Conservation (phyloP, 2,113 vertebrate genomes). For the Thryonomys swinderianus region DNA sequence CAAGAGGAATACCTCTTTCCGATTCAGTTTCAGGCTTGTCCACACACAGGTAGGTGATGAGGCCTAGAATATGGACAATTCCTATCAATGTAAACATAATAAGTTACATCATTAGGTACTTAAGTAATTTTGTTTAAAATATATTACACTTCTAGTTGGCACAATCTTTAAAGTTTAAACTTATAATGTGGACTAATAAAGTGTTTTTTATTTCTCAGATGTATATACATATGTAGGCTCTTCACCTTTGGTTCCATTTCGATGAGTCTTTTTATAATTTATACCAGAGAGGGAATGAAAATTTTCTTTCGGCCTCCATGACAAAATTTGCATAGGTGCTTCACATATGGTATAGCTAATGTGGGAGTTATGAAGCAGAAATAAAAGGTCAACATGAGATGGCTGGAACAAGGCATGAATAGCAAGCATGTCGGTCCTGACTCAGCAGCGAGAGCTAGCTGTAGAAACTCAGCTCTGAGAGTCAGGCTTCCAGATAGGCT, state of each 20-base stretch:
- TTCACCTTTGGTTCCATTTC: neutral
- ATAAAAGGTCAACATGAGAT: too few species aligned
- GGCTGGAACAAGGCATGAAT: neutral
- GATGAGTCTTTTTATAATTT: neutral
- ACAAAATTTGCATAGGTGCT: neutral
- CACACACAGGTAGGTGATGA: neutral
- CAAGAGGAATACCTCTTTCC: constrained; percentile 21
- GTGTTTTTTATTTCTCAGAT: neutral
- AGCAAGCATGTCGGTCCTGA: neutral
- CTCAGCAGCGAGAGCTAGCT: neutral
- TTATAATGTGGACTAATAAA: neutral
- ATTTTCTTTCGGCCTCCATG: neutral
- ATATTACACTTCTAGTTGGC: neutral
- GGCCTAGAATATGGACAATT: neutral
- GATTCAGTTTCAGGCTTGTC: neutral
- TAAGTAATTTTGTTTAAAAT: neutral
- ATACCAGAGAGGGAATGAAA: neutral
- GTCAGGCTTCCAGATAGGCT: neutral
- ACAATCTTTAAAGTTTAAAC: neutral
- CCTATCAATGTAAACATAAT: neutral
- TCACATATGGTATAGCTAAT: neutral
- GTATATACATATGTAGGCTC: neutral
- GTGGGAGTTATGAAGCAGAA: neutral
- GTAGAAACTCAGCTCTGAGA: fast-evolving
- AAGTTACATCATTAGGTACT: neutral